phyloP scores from a whole-genome alignment of 2,113 vertebrate genomes.

The Bufo bufo region DNA sequence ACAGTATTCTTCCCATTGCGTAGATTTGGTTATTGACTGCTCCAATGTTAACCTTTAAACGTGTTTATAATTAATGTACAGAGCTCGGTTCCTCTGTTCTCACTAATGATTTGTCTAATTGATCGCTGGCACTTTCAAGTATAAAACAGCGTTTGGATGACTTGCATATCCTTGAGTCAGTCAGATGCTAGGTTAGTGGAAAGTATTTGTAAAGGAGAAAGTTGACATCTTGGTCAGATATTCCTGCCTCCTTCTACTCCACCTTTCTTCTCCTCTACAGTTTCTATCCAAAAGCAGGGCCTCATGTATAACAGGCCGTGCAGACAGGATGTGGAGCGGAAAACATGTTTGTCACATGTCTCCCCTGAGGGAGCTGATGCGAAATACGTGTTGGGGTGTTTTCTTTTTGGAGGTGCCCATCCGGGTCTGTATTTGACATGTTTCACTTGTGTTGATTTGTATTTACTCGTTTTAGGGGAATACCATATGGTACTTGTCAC shows the following conservation, averaged over 20 bases:
- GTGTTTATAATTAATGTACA: not conserved
- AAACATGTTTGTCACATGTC: not conserved
- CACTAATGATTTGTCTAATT: constrained; percentile 37
- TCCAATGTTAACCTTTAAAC: constrained; percentile 33
- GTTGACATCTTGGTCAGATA: constrained; percentile 35
- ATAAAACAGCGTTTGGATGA: constrained; percentile 8
- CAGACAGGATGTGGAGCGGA: not conserved
- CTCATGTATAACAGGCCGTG: not conserved
- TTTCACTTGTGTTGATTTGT: too few species aligned
- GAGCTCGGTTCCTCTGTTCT: not conserved
- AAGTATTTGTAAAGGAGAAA: constrained; percentile 31
- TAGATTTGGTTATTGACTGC: constrained; percentile 20
- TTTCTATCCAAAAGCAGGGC: not conserved
- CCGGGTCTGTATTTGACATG: too few species aligned
- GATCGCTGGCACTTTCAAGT: constrained; percentile 40
- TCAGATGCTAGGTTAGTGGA: constrained; percentile 21
- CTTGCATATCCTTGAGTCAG: constrained; percentile 18
- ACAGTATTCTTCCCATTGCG: constrained; percentile 3
- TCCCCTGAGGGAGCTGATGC: too few species aligned
- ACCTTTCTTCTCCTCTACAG: not conserved
- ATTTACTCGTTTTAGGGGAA: too few species aligned
- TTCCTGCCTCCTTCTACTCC: not conserved
- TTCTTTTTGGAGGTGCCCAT: too few species aligned
- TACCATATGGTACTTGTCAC: too few species aligned
- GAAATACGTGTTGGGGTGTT: too few species aligned